Base-by-base conservation (phyloP, 2,888 invertebrate genomes). In the Meghimatium bilineatum region DNA sequence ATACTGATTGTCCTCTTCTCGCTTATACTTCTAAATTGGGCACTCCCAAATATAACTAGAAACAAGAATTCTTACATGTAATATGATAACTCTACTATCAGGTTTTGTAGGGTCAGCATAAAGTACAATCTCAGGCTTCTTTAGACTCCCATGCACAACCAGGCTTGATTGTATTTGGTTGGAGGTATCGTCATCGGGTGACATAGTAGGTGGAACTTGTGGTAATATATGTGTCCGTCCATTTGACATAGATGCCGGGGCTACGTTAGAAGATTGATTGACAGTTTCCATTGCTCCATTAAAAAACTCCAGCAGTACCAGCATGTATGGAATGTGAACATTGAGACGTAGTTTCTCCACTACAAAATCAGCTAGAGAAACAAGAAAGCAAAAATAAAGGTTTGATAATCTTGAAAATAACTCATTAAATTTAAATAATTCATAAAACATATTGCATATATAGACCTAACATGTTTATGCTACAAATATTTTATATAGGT, bases 101-200 rank as follows among this genome's bases (percentile, higher is more conserved):
- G 88, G 85, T 32, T 91, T 89, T 10, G 91, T 91, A 6, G 94
- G 93, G 74, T 94, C 93, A 0, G 96, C 96, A 91, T 96, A 95
- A 89, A 97, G 95, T 93, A 96, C 95, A 77, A 97, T 94, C 93
- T 97, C 97, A 0, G 97, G 97, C 91, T 96, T 96, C 52, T 96
- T 95, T 89, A 97, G 95, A 89, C 96, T 95, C 38, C 96, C 94
- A 0, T 96, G 96, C 87, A 97, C 94, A 0, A 96, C 95, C 49
- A 96, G 93, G 94, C 95, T 8, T 94, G 95, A 14, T 67, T 80
- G 77, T 6, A 83, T 67, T 20, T 86, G 80, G 14, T 69, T 76
- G 60, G 26, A 71, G 17, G 83, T 87, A 44, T 29, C 74, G 17
- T 83, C 87, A 44, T 86, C 84, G 23, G 69, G 49, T 5, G 56